These are phyloP conservation scores for Gryllus longicercus DNA, from an alignment of 2,888 invertebrate genomes.

Conservation along the genomic window DNA sequence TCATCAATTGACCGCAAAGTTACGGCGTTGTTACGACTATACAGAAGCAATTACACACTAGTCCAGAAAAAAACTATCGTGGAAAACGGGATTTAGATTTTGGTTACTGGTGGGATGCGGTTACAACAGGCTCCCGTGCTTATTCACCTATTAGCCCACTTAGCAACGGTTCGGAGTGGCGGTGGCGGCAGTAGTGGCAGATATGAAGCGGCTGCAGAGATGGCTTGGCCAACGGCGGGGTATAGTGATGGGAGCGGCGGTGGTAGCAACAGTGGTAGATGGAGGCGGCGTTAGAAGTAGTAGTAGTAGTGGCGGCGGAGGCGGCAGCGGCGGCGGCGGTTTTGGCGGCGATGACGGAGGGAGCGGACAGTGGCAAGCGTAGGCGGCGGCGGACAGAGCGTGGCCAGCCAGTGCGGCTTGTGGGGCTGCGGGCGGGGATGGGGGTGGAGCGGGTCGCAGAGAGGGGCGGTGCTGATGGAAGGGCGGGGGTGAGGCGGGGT, in stretches of 20 bases:
- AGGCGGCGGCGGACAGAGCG: background rate
- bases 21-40: background rate
- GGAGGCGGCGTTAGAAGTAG: no score
- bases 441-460: background rate
- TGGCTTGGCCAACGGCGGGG: no score
- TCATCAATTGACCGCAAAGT: background rate
- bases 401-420: constrained; percentile 5
- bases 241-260: no score
- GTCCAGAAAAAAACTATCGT: background rate
- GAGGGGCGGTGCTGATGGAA: background rate
- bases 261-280: no score
- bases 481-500: background rate
- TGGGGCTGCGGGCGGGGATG: background rate
- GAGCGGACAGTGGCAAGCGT: background rate
- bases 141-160: constrained; percentile 29
- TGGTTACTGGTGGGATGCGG: background rate
- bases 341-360: no score
- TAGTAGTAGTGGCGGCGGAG: no score
- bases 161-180: constrained; percentile 26
- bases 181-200: background rate
- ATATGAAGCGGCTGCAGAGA: no score
- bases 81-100: background rate
- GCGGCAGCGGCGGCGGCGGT: no score
- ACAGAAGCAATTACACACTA: background rate
- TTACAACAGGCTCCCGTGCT: constrained; percentile 22